Base-by-base conservation (phyloP, 2,888 invertebrate genomes). In the Agonopterix alstromeriana region DNA sequence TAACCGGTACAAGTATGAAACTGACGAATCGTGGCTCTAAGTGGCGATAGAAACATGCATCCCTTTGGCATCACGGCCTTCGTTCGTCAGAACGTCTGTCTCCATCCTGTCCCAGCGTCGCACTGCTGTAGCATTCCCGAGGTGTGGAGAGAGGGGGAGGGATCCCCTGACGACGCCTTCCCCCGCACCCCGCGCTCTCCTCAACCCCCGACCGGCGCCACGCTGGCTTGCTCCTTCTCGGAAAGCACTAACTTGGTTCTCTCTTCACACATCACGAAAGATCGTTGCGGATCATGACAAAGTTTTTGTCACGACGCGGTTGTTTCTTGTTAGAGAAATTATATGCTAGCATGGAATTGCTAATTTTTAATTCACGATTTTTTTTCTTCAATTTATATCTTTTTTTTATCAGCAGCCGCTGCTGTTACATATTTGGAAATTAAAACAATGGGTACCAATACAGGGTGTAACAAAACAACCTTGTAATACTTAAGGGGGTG, bases 81-180 rank as follows among this genome's bases (percentile, higher is more conserved):
- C 10, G 36, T 54, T 65, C 68, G 68, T 61, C 71, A 50, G 48
- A 46, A 58, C 69, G 74, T 72, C 73, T 72, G 53, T 55, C 53
- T 50, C 51, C 54, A 56, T 55, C 57, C 53, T 54, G 53, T 52
- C 54, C 51, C 58, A 56, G 53, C 70, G 73, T 63, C 77, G 81
- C 79, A 81, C 76, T 81, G 81, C 74, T 71, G 76, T 75, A 70
- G 67, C 74, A 68, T 67, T 67, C 61, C 63, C 61, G 57, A 51
- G 51, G 50, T 48, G 38, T 38, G 2, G 38, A 2, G 9, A 5
- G 52, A 52, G 54, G 55, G 51, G 57, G 45, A 52, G 59, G 59
- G 59, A 47, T 41, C 47, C 43, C 47, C 49, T 10, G 14, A 10
- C 41, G 12, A 27, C 38, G 41, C 50, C 46, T 14, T n/a, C n/a